Percentiles rank a stretch among this genome's conserved stretches.
Conservation (phyloP, 1,140 invertebrate genomes). For the Watersipora subatra region DNA sequence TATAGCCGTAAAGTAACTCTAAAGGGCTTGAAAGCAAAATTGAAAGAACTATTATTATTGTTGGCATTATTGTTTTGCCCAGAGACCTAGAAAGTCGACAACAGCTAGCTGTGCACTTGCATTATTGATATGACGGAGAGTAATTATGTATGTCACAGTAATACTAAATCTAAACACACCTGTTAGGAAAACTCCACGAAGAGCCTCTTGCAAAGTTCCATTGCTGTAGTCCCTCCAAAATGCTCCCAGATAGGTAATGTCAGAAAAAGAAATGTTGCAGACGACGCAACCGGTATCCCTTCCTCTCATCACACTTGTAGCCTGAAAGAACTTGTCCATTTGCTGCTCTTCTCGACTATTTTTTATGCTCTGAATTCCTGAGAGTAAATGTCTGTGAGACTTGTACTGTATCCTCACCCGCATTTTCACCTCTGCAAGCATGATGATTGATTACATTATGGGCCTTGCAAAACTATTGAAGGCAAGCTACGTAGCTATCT, state of each 20-base stretch:
- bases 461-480: too few relatives aligned
- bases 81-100: too few relatives aligned
- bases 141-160: too few relatives aligned
- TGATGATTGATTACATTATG: too few relatives aligned
- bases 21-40: too few relatives aligned
- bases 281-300: constrained; percentile 34
- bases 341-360: constrained; percentile 25
- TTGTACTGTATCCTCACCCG: constrained; percentile 26
- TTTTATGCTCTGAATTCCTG: constrained; percentile 28
- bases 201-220: constrained; percentile 33
- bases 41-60: too few relatives aligned
- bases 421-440: constrained; percentile 22
- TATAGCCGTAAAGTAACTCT: too few relatives aligned
- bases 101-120: too few relatives aligned
- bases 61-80: too few relatives aligned
- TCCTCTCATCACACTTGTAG: constrained; percentile 30
- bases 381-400: constrained; percentile 22
- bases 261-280: constrained; percentile 39
- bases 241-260: constrained; percentile 36
- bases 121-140: too few relatives aligned
- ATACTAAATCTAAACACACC: too few relatives aligned
- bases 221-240: constrained; percentile 40
- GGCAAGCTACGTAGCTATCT: too few relatives aligned
- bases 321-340: constrained; percentile 34
- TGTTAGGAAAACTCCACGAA: constrained; percentile 35